Conservation (phyloP, 2,888 invertebrate genomes). For the Conops quadrifasciatus region DNA sequence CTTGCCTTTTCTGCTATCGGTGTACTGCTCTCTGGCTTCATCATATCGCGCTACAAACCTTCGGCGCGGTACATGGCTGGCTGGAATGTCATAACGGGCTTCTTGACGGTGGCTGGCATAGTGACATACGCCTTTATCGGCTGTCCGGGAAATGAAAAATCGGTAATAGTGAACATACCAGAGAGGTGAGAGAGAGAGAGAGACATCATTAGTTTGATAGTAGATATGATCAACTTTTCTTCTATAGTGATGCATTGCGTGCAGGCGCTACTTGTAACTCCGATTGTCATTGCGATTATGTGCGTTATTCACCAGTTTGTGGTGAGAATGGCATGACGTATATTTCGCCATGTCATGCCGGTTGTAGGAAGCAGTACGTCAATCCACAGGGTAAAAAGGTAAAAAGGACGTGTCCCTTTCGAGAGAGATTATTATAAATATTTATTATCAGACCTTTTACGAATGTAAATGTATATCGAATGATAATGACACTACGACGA, state of each 20-base stretch:
- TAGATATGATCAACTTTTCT: neutral
- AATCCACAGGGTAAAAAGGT: constrained; percentile 66
- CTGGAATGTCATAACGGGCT: constrained; percentile 75
- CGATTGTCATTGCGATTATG: constrained; percentile 75
- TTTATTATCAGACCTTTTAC: constrained; percentile 52
- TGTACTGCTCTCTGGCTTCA: constrained; percentile 72
- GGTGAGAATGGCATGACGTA: constrained; percentile 73
- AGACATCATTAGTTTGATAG: no score
- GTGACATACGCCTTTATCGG: constrained; percentile 74
- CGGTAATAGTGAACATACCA: constrained; percentile 61
- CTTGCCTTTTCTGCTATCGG: constrained; percentile 76
- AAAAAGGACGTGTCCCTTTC: constrained; percentile 6
- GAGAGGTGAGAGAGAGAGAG: constrained; percentile 48
- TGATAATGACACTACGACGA: constrained; percentile 41
- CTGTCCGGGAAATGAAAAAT: constrained; percentile 71
- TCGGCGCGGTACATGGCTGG: constrained; percentile 73
- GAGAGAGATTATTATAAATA: neutral
- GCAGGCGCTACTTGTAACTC: constrained; percentile 68
- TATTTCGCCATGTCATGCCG: constrained; percentile 84
- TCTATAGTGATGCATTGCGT: constrained; percentile 30
- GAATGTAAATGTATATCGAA: constrained; percentile 59
- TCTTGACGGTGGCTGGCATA: constrained; percentile 71
- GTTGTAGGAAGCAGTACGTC: constrained; percentile 69
- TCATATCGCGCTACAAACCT: constrained; percentile 75
- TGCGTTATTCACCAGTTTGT: constrained; percentile 79